Base-by-base conservation (phyloP, 2,888 invertebrate species). In the Caenorhabditis wallacei region DNA sequence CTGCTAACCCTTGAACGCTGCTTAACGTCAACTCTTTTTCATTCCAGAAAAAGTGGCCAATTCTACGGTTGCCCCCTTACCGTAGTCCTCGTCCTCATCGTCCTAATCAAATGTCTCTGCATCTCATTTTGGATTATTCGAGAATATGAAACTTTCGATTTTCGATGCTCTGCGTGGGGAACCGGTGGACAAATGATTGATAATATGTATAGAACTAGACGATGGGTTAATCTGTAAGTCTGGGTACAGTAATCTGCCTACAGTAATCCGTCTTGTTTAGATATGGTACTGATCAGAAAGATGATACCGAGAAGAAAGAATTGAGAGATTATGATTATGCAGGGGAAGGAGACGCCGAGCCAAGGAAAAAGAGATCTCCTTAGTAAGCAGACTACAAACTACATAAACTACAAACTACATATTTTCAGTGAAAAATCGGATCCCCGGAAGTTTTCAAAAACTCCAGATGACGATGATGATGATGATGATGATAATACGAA, bases 81-180 rank as follows among this genome's bases (percentile, higher is more conserved):
- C 0, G 70, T 79, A 0, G 68, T 83, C n/a, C 70, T 83, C 2
- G 61, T 80, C 13, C 59, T 83, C 20, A 75, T 83, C 18, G 66
- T 79, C 18, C 37, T 79, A 2, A 37, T 63, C 64, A 83, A 83
- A 35, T 83, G 75, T 13, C 30, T 68, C 11, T 46, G 74, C 43
- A 59, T 83, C 26, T 64, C 75, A 0, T 46, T 43, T 22, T 83
- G 83, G 83, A 74, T 83, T 2, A 57, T 75, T 26, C 69, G 75
- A 48, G 83, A 82, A 35, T 78, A 82, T 35, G 82, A 78, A 3
- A 69, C 72, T 2, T 82, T 82, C 22, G 82, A 82, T 56, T 82
- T 82, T n/a, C 78, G 78, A n/a, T 82, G 82, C 20, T 37, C 78
- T n/a, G 56, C 78, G 7, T 78, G 78, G 78, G 61, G 61, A 30